phyloP scores from a whole-genome alignment of 1,140 invertebrate species.

The Acromyrmex echinatior region DNA sequence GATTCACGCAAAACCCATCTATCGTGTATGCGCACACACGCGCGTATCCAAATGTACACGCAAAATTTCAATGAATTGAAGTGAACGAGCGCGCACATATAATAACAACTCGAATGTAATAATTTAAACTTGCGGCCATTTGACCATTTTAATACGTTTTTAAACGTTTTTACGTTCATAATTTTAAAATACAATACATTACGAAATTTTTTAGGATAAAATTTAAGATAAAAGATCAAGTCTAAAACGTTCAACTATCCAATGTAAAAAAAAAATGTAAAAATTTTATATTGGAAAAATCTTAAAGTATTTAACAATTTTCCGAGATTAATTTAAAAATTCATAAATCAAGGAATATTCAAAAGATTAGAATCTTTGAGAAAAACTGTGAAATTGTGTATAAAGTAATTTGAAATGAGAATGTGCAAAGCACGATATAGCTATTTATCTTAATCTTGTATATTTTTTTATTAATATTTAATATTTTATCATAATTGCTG shows the following conservation, averaged over 20 bases:
- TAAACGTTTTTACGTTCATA: not conserved
- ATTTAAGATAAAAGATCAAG: not conserved
- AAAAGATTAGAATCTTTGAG: not conserved
- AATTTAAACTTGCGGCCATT: not conserved
- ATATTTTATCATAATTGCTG: not conserved
- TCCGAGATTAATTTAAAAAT: not conserved
- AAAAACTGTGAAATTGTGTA: not conserved
- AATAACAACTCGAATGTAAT: not conserved
- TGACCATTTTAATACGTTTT: not conserved
- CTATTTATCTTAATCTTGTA: not conserved
- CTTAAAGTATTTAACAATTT: not conserved
- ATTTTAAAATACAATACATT: not conserved
- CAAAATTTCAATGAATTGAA: slow-evolving; percentile 66
- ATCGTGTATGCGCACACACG: not conserved
- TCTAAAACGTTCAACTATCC: not conserved
- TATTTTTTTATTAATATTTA: not conserved
- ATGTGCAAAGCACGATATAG: not conserved
- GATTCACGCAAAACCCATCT: slow-evolving; percentile 48
- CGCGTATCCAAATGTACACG: slow-evolving; percentile 47
- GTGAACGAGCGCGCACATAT: slow-evolving; percentile 39
- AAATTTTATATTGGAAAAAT: not conserved
- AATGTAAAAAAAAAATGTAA: slow-evolving; percentile 24
- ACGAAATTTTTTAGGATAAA: not conserved
- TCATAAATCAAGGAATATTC: not conserved
- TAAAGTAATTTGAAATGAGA: not conserved